Percentiles rank a stretch among this genome's conserved stretches.
Evolutionary conservation across 1,140 invertebrate species (phyloP).

Genomic region (Hyposmocoma kahamanoa): DNA sequence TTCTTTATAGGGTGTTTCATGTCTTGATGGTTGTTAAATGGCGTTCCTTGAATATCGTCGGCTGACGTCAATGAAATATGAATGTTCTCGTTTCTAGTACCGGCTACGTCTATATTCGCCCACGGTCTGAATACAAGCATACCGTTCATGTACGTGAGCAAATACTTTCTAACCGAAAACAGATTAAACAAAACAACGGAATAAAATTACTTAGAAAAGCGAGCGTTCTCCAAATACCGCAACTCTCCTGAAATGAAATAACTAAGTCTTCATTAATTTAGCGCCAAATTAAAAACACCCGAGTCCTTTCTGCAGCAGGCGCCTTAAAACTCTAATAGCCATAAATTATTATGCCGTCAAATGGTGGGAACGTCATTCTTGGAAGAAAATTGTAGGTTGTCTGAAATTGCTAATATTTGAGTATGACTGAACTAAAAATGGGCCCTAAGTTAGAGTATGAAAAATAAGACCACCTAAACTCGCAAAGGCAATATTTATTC

Average conservation of each 20-base stretch:
- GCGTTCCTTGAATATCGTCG: background rate
- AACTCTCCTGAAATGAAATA: conserved; percentile 20
- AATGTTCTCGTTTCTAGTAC: background rate
- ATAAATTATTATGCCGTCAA: conserved; percentile 47
- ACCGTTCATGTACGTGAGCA: background rate
- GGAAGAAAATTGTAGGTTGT: too few relatives aligned
- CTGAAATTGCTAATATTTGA: too few relatives aligned
- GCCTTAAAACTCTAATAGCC: conserved; percentile 54
- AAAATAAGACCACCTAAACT: too few relatives aligned
- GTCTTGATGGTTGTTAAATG: conserved; percentile 18
- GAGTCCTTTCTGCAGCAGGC: conserved; percentile 44
- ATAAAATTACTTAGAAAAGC: background rate
- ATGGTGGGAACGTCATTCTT: conserved; percentile 17
- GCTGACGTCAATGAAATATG: background rate
- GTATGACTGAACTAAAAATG: too few relatives aligned
- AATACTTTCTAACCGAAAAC: background rate
- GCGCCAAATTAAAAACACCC: conserved; percentile 58
- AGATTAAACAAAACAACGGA: background rate
- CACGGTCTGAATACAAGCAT: too few relatives aligned
- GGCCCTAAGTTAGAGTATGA: too few relatives aligned
- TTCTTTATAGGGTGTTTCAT: conserved; percentile 37
- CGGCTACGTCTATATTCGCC: too few relatives aligned
- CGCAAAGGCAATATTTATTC: too few relatives aligned
- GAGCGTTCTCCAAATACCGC: background rate
- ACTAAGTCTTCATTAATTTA: conserved; percentile 60